Conservation (phyloP, 2,797 vertebrate genomes). For the Pterois miles region DNA sequence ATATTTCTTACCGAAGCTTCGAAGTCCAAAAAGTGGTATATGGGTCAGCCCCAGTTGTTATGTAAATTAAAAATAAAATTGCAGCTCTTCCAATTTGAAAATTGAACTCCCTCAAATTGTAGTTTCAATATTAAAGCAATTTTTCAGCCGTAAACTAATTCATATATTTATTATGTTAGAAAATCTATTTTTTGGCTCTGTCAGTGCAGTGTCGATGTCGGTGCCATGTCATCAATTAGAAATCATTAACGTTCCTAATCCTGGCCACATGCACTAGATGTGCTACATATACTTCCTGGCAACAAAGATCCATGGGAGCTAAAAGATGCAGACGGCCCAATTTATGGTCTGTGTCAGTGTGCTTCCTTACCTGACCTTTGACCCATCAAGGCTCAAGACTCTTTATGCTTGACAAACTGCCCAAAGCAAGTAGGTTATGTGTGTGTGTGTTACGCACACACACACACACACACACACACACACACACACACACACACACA, state of each 20-base stretch:
- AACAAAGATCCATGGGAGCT: constrained; percentile 14
- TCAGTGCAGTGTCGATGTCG: neutral
- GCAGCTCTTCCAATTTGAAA: neutral
- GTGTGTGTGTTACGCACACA: neutral
- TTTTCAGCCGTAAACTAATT: neutral
- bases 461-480: neutral
- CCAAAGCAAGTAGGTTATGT: constrained; percentile 46
- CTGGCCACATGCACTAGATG: neutral
- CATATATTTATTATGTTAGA: neutral
- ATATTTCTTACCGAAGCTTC: too few species aligned
- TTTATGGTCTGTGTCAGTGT: constrained; percentile 42
- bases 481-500: neutral
- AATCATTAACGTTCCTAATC: constrained; percentile 6
- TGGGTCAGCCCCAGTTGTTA: too few species aligned
- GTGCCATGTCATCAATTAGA: neutral
- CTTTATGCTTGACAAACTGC: constrained; percentile 42
- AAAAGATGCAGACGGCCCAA: constrained; percentile 10
- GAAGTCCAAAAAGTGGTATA: too few species aligned
- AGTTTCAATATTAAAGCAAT: neutral
- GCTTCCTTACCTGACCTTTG: constrained; percentile 63
- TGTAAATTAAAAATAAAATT: neutral
- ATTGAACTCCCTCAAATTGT: neutral
- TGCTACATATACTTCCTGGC: neutral
- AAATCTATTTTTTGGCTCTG: neutral
- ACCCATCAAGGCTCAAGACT: constrained; percentile 42